Conservation (phyloP, 1,140 invertebrate genomes). For the Bombus cullumanus region DNA sequence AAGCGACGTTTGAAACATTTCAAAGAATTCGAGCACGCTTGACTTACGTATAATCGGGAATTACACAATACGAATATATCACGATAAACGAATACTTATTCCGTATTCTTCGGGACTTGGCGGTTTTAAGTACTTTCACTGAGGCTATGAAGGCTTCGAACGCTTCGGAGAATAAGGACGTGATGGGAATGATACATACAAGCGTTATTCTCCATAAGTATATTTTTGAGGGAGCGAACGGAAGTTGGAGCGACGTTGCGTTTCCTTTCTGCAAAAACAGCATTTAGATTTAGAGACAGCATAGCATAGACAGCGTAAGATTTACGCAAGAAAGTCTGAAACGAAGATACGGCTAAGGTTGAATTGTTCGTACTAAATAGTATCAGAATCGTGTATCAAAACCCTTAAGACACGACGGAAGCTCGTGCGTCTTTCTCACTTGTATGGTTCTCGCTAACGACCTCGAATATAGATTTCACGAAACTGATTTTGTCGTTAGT, state of each 20-base stretch:
- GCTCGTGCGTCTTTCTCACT: not conserved
- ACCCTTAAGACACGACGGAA: not conserved
- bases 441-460: not conserved
- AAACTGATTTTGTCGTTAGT: not conserved
- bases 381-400: not conserved
- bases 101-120: constrained; percentile 71
- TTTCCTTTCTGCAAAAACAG: constrained; percentile 5
- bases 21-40: constrained; percentile 9
- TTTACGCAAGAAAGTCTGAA: constrained; percentile 2
- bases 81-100: constrained; percentile 74
- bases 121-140: constrained; percentile 77
- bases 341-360: not conserved
- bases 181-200: constrained; percentile 70
- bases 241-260: constrained; percentile 37
- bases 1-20: constrained; percentile 1
- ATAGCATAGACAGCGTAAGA: not conserved
- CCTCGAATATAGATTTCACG: not conserved
- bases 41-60: constrained; percentile 63
- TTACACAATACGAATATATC: constrained; percentile 77
- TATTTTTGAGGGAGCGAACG: constrained; percentile 19
- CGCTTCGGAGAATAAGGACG: constrained; percentile 56
- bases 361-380: not conserved
- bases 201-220: constrained; percentile 5
- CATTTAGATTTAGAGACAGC: too few species aligned
- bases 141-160: constrained; percentile 57